Base-by-base conservation (phyloP, 2,888 invertebrate species). In the Melangyna quadrimaculata region DNA sequence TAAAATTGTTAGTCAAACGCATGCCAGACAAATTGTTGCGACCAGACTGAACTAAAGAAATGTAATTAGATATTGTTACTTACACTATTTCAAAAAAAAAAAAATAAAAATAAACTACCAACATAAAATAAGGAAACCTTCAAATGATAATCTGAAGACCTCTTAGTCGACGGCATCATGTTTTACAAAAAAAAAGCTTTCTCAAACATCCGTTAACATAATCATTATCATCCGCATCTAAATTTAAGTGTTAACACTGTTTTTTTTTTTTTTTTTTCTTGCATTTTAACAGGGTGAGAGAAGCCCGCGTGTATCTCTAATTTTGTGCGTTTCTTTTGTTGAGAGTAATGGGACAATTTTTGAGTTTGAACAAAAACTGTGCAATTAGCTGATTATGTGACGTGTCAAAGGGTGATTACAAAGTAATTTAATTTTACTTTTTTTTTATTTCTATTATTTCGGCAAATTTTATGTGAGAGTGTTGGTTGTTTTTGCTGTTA, bases 371-470 rank as follows among this genome's bases (percentile, higher is more conserved):
- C 29, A 27, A 78, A 82, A 63, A 43, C 1, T 37, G 63, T 63
- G 73, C 73, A 83, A 83, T 83, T 83, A 83, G 78, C 27, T 73
- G 82, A 74, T 83, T 83, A 83, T 78, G 78, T 78, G 82, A 78
- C 77, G 37, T 27, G 51, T 61, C 40, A 29, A 65, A 24, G 17
- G 24, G 48, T 70, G 63, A 45, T 83, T 83, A 63, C 78, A 73
- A 78, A 78, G 72, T 67, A 81, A 74, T 78, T 73, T 69, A 40
- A 51, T 55, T 78, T 55, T 57, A n/a, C 14, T 19, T 53, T 73
- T 29, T 59, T 53, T 65, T 29, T n/a, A n/a, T 17, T 17, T 17
- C 45, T 14, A 14, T 37, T 61, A 24, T 57, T 32, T 19, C 19
- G 19, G 48, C 17, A 51, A 35, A 63, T 53, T 43, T 65, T 53